These are phyloP conservation scores for Huso huso DNA, from an alignment of 2,797 vertebrate species.

Conservation along the genomic window DNA sequence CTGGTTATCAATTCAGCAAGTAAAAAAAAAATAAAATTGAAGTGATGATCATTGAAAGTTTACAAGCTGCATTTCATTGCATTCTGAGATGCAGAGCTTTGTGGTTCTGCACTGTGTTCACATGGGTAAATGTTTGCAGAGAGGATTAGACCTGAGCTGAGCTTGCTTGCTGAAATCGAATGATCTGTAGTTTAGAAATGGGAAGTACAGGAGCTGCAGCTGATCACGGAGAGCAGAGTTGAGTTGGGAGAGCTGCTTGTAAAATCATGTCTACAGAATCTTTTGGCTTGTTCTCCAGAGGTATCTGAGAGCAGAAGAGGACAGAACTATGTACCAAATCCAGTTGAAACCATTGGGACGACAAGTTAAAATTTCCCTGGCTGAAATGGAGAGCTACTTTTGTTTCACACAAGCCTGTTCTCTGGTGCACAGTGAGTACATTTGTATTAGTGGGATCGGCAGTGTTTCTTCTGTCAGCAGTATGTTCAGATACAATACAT, in stretches of 20 bases:
- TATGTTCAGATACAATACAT: neutral
- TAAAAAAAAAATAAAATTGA: neutral
- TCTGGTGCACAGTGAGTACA: conserved; percentile 57
- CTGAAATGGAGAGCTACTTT: conserved; percentile 61
- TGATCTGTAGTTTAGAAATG: neutral
- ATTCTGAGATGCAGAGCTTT: neutral
- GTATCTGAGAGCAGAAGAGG: conserved; percentile 8
- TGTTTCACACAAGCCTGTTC: conserved; percentile 51
- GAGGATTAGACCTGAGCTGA: neutral
- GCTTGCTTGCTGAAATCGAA: neutral
- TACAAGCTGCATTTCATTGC: neutral
- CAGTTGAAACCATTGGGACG: conserved; percentile 34
- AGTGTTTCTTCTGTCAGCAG: neutral
- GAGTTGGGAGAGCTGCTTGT: neutral
- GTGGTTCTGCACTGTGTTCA: neutral
- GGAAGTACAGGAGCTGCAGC: neutral
- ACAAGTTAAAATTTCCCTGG: conserved; percentile 52
- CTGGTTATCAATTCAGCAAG: neutral
- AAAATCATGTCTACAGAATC: neutral
- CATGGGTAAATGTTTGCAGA: conserved; percentile 1
- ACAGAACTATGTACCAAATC: conserved; percentile 19
- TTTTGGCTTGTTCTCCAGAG: too few species aligned
- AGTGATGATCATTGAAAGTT: neutral
- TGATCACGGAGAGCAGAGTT: neutral
- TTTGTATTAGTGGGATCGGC: conserved; percentile 1